Base-by-base conservation (phyloP, 2,888 invertebrate species). In the Cenopis cana region DNA sequence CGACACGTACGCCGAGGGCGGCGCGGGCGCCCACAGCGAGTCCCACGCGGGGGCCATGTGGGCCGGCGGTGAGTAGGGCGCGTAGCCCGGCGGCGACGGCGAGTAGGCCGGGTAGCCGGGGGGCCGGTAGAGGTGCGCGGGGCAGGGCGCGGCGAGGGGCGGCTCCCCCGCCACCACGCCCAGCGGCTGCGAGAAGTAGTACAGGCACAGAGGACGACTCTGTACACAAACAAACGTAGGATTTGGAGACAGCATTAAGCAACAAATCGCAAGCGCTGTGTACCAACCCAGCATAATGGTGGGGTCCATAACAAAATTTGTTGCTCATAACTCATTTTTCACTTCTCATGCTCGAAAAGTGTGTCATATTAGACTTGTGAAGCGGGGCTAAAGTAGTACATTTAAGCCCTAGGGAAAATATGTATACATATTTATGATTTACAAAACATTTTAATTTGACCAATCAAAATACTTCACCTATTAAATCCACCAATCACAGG, bases 141-240 rank as follows among this genome's bases (percentile, higher is more conserved):
- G 77, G 70, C 57, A 78, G 64, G 60, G 75, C 73, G 38, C 64
- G 41, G 52, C 57, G 64, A 64, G 57, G 29, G 93, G 92, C 60
- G 93, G 90, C 82, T 91, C 90, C 68, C 94, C 90, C 3, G 94
- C 93, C 76, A 94, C 86, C 81, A 94, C 94, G 74, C 93, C 94
- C 83, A 94, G 94, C 68, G 94, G 94, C 78, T 94, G 94, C 74
- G 94, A 90, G 88, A 94, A 94, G 87, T 94, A 94, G 84, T 93
- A 94, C 81, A 94, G 80, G 79, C 94, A 94, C 81, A 94, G 87
- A 55, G 94, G 94, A 57, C 92, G 89, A 72, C 83, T 87, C 93
- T 93, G 86, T 38, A 80, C 79, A 24, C 33, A 36, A 12, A 24
- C 55, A 5, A 17, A 24, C 8, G 24, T 29, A 46, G 8, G 2